These are phyloP conservation scores for human DNA, from an alignment of 2,113 vertebrate genomes.

Conservation along the genomic window DNA sequence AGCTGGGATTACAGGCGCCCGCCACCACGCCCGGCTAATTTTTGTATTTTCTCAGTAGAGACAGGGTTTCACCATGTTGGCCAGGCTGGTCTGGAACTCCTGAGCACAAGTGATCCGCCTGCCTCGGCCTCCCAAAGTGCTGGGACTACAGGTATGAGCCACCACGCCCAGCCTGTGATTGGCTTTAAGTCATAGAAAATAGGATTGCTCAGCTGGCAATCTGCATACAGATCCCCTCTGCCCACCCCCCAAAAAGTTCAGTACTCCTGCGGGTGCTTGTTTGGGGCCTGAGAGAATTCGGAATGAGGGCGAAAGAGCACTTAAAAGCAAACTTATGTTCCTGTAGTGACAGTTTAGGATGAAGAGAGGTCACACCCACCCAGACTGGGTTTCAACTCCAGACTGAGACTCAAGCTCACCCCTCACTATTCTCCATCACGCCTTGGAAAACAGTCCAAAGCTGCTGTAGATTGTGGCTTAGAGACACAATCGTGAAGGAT, in stretches of 20 bases:
- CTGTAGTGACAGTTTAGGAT: background rate
- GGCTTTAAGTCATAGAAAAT: rapidly evolving
- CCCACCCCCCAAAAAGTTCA: background rate
- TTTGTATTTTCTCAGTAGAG: too few species aligned
- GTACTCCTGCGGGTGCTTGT: rapidly evolving
- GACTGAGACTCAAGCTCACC: rapidly evolving
- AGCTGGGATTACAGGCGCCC: too few species aligned
- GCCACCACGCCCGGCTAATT: too few species aligned
- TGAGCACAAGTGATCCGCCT: too few species aligned
- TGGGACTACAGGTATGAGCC: too few species aligned
- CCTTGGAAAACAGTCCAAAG: rapidly evolving
- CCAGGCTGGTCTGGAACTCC: too few species aligned
- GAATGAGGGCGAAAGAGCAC: rapidly evolving
- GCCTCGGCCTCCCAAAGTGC: too few species aligned
- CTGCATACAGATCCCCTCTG: rapidly evolving
- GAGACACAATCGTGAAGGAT: rapidly evolving
- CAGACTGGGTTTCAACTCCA: background rate
- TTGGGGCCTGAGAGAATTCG: too few species aligned
- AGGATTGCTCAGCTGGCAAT: too few species aligned
- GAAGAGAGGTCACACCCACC: rapidly evolving
- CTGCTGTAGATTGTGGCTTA: too few species aligned
- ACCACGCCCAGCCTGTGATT: too few species aligned
- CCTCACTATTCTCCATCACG: rapidly evolving
- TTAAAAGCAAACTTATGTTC: rapidly evolving
- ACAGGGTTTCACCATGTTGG: too few species aligned